A percentile compares a stretch with the other conserved stretches of the same genome.
Evolutionary conservation across 2,113 vertebrate genomes (phyloP).

Genomic region (Aphyosemion australe): DNA sequence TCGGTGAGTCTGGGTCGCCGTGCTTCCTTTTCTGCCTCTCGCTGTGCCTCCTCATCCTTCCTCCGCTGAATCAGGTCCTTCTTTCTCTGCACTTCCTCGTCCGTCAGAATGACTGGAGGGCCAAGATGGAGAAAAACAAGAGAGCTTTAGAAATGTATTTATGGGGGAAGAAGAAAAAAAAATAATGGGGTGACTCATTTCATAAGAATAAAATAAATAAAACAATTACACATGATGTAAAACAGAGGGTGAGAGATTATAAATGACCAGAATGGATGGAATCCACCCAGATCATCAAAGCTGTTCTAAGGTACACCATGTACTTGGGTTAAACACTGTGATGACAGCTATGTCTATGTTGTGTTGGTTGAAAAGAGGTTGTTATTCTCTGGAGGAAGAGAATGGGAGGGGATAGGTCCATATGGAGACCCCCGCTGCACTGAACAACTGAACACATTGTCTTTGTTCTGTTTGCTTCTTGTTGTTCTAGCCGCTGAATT

Average conservation of each 20-base stretch:
- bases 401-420: constrained; percentile 59
- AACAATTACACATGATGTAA: neutral
- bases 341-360: constrained; percentile 50
- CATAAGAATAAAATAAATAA: neutral
- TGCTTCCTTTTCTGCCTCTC: constrained; percentile 88
- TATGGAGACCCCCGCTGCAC: constrained; percentile 69
- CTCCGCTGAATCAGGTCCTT: constrained; percentile 92
- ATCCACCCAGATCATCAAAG: constrained; percentile 2
- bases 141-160: constrained; percentile 2
- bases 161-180: neutral
- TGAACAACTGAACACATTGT: constrained; percentile 70
- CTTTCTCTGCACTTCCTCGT: constrained; percentile 97
- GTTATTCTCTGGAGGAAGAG: constrained; percentile 69
- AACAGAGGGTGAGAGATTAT: neutral
- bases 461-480: constrained; percentile 65
- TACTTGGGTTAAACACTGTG: constrained; percentile 30
- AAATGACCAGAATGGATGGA: constrained; percentile 8
- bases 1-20: constrained; percentile 87
- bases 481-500: constrained; percentile 75
- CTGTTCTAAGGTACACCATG: neutral
- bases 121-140: constrained; percentile 1
- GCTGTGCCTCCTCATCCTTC: constrained; percentile 94
- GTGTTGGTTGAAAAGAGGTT: constrained; percentile 34
- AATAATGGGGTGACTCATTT: neutral
- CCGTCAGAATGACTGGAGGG: constrained; percentile 91